Conservation (phyloP, 2,113 vertebrate species). For the Parus major region DNA sequence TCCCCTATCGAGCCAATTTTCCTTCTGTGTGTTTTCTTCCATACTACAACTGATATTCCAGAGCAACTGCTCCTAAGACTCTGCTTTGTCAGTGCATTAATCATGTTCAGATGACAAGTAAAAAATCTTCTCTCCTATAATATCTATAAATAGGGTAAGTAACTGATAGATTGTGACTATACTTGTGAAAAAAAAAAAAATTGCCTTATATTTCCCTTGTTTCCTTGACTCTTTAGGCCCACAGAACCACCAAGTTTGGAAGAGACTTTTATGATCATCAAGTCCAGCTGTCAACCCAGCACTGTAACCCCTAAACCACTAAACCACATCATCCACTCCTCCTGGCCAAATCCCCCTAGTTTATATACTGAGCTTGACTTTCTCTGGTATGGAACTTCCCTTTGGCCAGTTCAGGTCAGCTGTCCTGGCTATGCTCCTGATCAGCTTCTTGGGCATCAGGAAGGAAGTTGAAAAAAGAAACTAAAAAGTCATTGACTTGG, state of each 20-base stretch:
- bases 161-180: neutral
- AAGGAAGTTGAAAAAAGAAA: neutral
- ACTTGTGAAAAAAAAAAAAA: neutral
- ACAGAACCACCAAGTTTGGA: neutral
- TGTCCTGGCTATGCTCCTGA: neutral
- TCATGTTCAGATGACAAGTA: neutral
- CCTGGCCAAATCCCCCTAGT: neutral
- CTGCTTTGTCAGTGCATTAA: neutral
- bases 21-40: neutral
- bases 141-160: neutral
- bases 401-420: neutral
- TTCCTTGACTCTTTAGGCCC: neutral
- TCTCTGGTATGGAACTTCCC: too few relatives aligned
- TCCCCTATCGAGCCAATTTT: neutral
- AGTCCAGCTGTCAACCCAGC: neutral
- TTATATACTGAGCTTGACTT: neutral
- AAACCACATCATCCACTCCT: neutral
- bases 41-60: neutral
- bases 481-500: neutral
- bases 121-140: neutral
- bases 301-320: neutral
- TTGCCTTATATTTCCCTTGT: neutral
- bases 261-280: neutral
- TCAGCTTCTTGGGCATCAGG: neutral
- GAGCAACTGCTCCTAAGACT: neutral